These are phyloP conservation scores for Apodemia hepburni DNA, from an alignment of 2,888 invertebrate genomes.

Conservation along the genomic window DNA sequence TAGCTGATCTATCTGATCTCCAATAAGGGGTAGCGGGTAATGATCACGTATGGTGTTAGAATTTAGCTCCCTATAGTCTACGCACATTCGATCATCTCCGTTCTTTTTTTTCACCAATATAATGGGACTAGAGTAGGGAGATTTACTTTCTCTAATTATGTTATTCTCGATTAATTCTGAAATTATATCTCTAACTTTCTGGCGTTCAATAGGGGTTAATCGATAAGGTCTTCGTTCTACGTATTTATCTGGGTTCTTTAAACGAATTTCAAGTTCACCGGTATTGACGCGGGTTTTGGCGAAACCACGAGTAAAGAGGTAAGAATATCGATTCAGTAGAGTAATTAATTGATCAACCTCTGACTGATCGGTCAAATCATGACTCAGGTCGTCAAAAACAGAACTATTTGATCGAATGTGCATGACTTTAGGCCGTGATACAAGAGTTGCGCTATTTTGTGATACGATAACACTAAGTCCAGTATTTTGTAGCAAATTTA, in stretches of 20 bases:
- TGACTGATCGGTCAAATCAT: neutral
- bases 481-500: neutral
- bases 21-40: constrained; percentile 24
- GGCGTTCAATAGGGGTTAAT: constrained; percentile 20
- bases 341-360: neutral
- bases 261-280: constrained; percentile 17
- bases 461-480: neutral
- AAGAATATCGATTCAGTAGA: neutral
- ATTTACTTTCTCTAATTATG: constrained; percentile 26
- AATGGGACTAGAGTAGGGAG: constrained; percentile 29
- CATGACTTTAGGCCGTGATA: neutral
- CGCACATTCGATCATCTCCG: constrained; percentile 36
- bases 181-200: constrained; percentile 23
- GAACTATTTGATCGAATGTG: neutral
- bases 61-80: constrained; percentile 34
- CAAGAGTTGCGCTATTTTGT: neutral
- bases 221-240: constrained; percentile 21
- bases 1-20: constrained; percentile 18
- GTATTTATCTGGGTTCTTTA: constrained; percentile 21
- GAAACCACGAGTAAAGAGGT: neutral
- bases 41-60: constrained; percentile 31
- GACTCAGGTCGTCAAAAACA: neutral
- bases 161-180: constrained; percentile 21
- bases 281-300: neutral
- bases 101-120: constrained; percentile 30